A percentile compares a stretch with the other conserved stretches of the same genome.
Evolutionary conservation across 2,888 invertebrate species (phyloP).

Genomic region (Cantharis nigra): DNA sequence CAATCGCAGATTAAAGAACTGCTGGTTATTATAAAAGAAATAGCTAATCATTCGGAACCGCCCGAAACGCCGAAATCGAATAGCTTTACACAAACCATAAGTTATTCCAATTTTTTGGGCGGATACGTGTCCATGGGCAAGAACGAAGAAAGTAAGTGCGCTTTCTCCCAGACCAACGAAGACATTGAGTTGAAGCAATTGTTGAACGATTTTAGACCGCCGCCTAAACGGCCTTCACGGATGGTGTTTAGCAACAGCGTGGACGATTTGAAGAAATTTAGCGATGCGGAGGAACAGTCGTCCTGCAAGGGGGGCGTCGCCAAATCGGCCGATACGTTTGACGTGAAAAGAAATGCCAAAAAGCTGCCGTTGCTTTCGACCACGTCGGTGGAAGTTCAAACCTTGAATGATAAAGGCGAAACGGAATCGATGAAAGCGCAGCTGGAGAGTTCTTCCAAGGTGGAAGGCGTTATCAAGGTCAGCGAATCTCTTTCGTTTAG

Average conservation of each 20-base stretch:
- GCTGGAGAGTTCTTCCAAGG: slow-evolving; percentile 18
- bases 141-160: not conserved
- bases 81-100: not conserved
- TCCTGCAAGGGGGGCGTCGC: not conserved
- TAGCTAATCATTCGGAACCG: not conserved
- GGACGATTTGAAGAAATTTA: not conserved
- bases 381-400: slow-evolving; percentile 22
- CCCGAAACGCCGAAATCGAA: not conserved
- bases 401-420: slow-evolving; percentile 12
- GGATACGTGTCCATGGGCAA: not conserved
- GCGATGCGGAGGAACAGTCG: not conserved
- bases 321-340: not conserved
- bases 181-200: not conserved
- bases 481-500: slow-evolving; percentile 20
- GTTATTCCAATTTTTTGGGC: not conserved
- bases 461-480: slow-evolving; percentile 20
- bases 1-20: slow-evolving; percentile 9
- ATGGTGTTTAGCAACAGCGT: not conserved
- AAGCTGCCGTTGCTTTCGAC: not conserved
- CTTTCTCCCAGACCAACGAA: slow-evolving; percentile 4
- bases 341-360: not conserved
- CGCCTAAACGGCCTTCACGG: not conserved
- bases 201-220: not conserved
- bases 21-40: not conserved
- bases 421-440: slow-evolving; percentile 15